Percentiles rank a stretch among this genome's conserved stretches.
Evolutionary conservation across 2,888 invertebrate species (phyloP).

Genomic region (Dimorphilus gyrociliatus): DNA sequence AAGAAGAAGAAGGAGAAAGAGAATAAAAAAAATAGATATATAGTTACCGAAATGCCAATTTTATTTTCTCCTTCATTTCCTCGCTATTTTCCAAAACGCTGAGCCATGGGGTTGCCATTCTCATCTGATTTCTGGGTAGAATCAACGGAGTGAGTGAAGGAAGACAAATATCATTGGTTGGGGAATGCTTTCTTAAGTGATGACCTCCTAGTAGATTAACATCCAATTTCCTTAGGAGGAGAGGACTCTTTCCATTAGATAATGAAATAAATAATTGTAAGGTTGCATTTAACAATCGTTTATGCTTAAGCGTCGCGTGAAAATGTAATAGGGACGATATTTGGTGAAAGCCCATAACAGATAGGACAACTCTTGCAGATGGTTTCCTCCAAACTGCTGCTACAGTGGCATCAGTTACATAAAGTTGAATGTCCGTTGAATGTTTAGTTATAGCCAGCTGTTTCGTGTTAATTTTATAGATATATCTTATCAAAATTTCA

Average conservation of each 20-base stretch:
- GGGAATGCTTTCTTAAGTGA: neutral
- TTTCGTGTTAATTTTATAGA: neutral
- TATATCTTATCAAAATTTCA: neutral
- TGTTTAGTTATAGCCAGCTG: conserved; percentile 31
- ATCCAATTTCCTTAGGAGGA: conserved; percentile 26
- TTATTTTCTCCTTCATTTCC: conserved; percentile 29
- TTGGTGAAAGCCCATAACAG: conserved; percentile 24
- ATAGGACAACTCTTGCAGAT: conserved; percentile 17
- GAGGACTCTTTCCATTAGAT: conserved; percentile 23
- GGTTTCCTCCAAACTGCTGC: conserved; percentile 24
- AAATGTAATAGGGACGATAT: conserved; percentile 27
- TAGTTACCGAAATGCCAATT: conserved; percentile 21
- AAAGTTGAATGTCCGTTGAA: conserved; percentile 29
- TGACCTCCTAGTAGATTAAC: conserved; percentile 23
- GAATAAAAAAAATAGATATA: neutral
- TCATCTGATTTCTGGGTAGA: conserved; percentile 28
- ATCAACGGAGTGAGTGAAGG: conserved; percentile 26
- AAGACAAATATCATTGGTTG: conserved; percentile 12
- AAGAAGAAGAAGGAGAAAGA: no score
- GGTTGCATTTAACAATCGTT: conserved; percentile 18
- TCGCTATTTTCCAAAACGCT: conserved; percentile 17
- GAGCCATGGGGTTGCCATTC: conserved; percentile 30
- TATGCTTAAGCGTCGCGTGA: conserved; percentile 10
- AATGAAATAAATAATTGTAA: conserved; percentile 25
- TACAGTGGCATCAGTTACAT: conserved; percentile 28